phyloP scores from a whole-genome alignment of 2,888 invertebrate genomes.

The Spodoptera picta region DNA sequence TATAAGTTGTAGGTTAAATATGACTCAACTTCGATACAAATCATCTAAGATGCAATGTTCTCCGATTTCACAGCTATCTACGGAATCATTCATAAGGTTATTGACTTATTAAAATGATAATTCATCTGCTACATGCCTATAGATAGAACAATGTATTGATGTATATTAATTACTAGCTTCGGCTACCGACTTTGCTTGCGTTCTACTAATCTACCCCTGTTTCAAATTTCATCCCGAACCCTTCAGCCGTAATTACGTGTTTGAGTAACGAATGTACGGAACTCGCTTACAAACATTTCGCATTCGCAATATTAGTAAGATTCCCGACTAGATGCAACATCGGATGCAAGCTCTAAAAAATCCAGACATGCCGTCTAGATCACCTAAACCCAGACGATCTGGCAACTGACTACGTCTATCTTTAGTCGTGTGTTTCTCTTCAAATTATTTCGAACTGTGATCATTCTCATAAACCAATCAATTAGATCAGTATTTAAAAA shows the following conservation, averaged over 20 bases:
- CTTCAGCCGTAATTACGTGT: too few relatives aligned
- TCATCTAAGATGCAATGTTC: constrained; percentile 4
- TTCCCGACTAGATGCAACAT: constrained; percentile 4
- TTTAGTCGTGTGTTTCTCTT: constrained; percentile 43
- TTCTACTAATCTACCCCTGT: too few relatives aligned
- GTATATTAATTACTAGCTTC: too few relatives aligned
- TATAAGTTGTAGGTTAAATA: constrained; percentile 22
- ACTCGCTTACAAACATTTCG: too few relatives aligned
- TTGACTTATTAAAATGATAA: constrained; percentile 16
- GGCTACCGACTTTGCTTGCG: too few relatives aligned
- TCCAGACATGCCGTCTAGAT: constrained; percentile 35
- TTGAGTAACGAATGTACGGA: too few relatives aligned
- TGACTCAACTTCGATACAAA: constrained; percentile 12
- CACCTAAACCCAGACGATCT: constrained; percentile 30
- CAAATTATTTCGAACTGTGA: constrained; percentile 12
- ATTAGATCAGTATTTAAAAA: not conserved
- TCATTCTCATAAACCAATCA: constrained; percentile 7
- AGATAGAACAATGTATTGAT: not conserved
- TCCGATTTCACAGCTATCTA: constrained; percentile 15
- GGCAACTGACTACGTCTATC: constrained; percentile 46
- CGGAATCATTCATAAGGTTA: constrained; percentile 11
- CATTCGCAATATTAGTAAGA: not conserved
- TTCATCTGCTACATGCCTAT: constrained; percentile 5
- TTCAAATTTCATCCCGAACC: too few relatives aligned
- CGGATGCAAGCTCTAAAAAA: constrained; percentile 20